Conservation (phyloP, 2,113 vertebrate genomes). For the Erpornis zantholeuca region DNA sequence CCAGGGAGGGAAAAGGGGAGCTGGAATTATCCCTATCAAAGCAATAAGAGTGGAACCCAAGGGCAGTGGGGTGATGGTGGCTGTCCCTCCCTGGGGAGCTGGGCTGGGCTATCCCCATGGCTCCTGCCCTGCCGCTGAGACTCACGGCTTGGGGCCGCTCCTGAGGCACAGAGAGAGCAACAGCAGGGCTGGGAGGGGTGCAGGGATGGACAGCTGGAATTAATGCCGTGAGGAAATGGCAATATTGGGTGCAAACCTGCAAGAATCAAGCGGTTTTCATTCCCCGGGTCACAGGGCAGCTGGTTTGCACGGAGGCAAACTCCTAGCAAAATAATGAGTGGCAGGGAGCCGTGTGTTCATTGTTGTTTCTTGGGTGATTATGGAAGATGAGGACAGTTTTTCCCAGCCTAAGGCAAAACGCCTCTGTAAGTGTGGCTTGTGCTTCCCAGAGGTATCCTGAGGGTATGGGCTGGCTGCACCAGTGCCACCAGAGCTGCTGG, state of each 20-base stretch:
- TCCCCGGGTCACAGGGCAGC: background rate
- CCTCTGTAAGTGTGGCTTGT: background rate
- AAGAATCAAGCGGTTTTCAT: background rate
- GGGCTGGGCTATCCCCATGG: accelerated
- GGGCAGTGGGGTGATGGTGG: accelerated
- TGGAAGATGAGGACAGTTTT: background rate
- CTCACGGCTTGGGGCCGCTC: background rate
- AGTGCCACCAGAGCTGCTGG: background rate
- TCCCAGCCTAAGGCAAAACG: background rate
- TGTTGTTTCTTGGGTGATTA: background rate
- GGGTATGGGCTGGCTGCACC: accelerated
- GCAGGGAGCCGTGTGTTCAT: background rate
- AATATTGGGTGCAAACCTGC: background rate
- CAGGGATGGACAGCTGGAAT: background rate
- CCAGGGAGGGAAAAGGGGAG: background rate
- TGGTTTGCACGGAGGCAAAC: background rate
- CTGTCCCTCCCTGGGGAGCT: background rate
- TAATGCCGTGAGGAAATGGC: background rate
- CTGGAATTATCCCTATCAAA: background rate
- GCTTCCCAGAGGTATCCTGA: background rate
- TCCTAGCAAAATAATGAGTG: background rate
- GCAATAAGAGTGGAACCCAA: background rate
- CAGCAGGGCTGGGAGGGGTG: background rate
- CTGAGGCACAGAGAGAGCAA: background rate
- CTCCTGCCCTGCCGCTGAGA: background rate